phyloP scores from a whole-genome alignment of 2,888 invertebrate species.

The Dusona sp. region DNA sequence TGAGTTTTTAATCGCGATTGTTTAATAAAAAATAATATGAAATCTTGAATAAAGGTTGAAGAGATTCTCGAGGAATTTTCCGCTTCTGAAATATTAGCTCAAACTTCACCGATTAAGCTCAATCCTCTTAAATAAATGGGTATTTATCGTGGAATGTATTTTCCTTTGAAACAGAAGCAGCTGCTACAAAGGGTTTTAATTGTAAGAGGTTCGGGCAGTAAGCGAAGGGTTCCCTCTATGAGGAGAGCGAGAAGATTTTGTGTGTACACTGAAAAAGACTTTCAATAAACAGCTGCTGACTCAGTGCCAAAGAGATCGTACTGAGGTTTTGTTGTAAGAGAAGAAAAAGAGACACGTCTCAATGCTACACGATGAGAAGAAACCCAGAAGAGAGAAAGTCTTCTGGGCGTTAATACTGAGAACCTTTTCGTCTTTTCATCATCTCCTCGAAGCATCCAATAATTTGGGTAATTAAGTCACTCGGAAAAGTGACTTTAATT shows the following conservation, averaged over 20 bases:
- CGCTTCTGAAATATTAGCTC: slow-evolving; percentile 3
- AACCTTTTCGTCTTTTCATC: slow-evolving; percentile 29
- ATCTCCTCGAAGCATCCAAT: slow-evolving; percentile 46
- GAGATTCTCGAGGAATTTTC: neutral
- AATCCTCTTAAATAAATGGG: slow-evolving; percentile 6
- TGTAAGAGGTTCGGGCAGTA: slow-evolving; percentile 8
- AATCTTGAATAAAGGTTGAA: neutral
- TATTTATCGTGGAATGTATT: slow-evolving; percentile 26
- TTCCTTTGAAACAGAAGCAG: neutral
- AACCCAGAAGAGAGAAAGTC: slow-evolving; percentile 16
- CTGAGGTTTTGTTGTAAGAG: neutral
- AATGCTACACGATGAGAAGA: neutral
- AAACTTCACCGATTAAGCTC: neutral
- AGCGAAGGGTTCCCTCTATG: slow-evolving; percentile 31
- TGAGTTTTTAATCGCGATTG: neutral
- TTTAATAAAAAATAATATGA: neutral
- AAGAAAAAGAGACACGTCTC: neutral
- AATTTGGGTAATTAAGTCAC: slow-evolving; percentile 64
- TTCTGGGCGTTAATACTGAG: slow-evolving; percentile 21
- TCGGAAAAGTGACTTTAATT: slow-evolving; percentile 59
- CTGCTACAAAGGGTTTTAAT: slow-evolving; percentile 8
- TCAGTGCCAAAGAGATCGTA: slow-evolving; percentile 39
- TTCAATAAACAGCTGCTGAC: slow-evolving; percentile 55
- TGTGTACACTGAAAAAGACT: slow-evolving; percentile 45
- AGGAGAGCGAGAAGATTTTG: slow-evolving; percentile 22